These are phyloP conservation scores for Lordiphosa collinella DNA, from an alignment of 1,140 invertebrate species.

Conservation along the genomic window DNA sequence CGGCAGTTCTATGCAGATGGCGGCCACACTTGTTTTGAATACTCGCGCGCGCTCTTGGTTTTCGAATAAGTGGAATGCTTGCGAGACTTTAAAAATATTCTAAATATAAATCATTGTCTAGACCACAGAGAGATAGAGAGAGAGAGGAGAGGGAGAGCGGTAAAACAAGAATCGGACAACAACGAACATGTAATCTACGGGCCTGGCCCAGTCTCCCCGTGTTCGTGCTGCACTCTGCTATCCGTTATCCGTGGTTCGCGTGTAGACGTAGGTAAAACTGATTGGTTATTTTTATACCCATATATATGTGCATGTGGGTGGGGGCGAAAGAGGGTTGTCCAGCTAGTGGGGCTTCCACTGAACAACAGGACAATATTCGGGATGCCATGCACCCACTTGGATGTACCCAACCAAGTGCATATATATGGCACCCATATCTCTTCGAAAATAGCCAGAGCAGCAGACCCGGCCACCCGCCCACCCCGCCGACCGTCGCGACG, in stretches of 20 bases:
- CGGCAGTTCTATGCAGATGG: no score
- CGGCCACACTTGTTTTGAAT: no score
- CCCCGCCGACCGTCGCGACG: not conserved
- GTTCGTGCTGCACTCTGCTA: constrained; percentile 70
- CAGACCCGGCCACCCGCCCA: constrained; percentile 39
- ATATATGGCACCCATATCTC: constrained; percentile 9
- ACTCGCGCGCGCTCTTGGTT: no score
- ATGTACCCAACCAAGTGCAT: constrained; percentile 8
- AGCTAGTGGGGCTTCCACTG: no score
- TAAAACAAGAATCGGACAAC: constrained; percentile 22
- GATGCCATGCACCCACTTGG: no score
- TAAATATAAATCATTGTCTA: no score
- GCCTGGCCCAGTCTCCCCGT: constrained; percentile 67
- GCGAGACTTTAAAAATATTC: no score
- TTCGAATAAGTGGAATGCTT: no score
- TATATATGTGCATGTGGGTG: not conserved
- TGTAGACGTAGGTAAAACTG: constrained; percentile 59
- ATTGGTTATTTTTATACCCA: constrained; percentile 27
- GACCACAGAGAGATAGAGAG: no score
- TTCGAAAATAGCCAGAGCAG: constrained; percentile 47
- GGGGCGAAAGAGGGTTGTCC: no score
- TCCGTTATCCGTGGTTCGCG: constrained; percentile 62
- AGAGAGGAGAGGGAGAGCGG: not conserved
- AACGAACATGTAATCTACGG: constrained; percentile 61
- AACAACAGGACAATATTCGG: no score